Base-by-base conservation (phyloP, 2,888 invertebrate species). In the Sinhomidia bicolor region DNA sequence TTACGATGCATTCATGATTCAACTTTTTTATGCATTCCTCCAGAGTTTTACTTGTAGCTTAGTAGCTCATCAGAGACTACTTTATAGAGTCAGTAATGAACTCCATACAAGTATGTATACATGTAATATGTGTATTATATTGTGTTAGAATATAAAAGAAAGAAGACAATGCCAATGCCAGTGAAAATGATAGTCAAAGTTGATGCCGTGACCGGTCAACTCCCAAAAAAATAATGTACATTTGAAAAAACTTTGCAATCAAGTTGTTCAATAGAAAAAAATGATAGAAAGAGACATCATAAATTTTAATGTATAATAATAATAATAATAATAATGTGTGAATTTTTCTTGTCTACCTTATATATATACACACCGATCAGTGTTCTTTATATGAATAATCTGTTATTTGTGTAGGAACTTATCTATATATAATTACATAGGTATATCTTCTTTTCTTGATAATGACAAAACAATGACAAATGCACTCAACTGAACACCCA, bases 131-230 rank as follows among this genome's bases (percentile, higher is more conserved):
- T n/a, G 12, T 47, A 47, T 14, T 47, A 47, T 47, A 47, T 10
- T 47, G 14, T 47, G 10, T 47, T 47, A 71, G 20, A 17, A 9
- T 41, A 5, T 71, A 65, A 3, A 65, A 36, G 17, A 62, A 32
- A 65, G 32, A 65, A 62, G 32, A 65, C 65, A 65, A 65, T 74
- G 84, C 74, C 65, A 65, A 65, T 74, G 84, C 84, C 84, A 84
- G 85, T 85, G 76, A 78, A 84, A 85, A 78, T 78, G 32, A 85
- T 84, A 84, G 84, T 84, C 84, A 85, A 62, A 62, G 62, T 65
- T 51, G 68, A 7, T 71, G 36, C 82, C 68, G 47, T 65, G 54
- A 83, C 76, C 85, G 85, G 85, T 85, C 85, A 60, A 57, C 71
- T 71, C 74, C 84, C 26, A 44, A 71, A 6, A 74, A 47, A 17